Evolutionary conservation across 2,888 invertebrate species (phyloP), one percentile per base, ranked within the genome.

Genomic region (Gerris lacustris): DNA sequence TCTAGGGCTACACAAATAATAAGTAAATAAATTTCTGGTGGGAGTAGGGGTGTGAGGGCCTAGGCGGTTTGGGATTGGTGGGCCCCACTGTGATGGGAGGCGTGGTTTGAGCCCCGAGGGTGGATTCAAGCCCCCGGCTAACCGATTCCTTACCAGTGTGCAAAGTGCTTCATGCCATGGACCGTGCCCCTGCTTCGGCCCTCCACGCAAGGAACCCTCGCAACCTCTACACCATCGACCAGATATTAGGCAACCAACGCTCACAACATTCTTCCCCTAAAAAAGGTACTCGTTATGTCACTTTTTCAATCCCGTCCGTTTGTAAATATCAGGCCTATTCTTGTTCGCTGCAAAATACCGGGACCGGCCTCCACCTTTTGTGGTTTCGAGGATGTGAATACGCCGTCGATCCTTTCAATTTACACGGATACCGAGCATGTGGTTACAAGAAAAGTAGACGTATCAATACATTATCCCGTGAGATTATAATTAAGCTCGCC

Each of bases 161-260:
- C 2, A 55, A 9, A 9, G 55, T 15, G 55, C 9, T 55, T 31
- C 31, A 31, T 31, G 31, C 31, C 55, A 55, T 55, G 55, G 55
- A 55, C 9, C 55, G 55, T 11, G 9, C 55, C 5, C 64, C 64
- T 64, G 31, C 15, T 17, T 17, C 64, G 7, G 64, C 64, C 18
- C 18, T 64, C 2, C 17, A 9, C 7, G 7, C 64, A 17, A n/a
- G 64, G 31, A 64, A 64, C 68, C 74, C 76, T 15, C 74, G 75
- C 43, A 82, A 80, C 75, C 79, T 81, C 73, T 82, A 82, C 77
- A 81, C 80, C 77, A 82, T 82, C 74, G 82, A 82, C 73, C 80
- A 81, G 73, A 82, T 82, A 74, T 77, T 82, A 73, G 82, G 81
- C 68, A 81, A 80, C 73, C 64, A 17, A 7, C 15, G 11, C 11